Conservation (phyloP, 2,888 invertebrate genomes). For the Ryuthela nishihirai region DNA sequence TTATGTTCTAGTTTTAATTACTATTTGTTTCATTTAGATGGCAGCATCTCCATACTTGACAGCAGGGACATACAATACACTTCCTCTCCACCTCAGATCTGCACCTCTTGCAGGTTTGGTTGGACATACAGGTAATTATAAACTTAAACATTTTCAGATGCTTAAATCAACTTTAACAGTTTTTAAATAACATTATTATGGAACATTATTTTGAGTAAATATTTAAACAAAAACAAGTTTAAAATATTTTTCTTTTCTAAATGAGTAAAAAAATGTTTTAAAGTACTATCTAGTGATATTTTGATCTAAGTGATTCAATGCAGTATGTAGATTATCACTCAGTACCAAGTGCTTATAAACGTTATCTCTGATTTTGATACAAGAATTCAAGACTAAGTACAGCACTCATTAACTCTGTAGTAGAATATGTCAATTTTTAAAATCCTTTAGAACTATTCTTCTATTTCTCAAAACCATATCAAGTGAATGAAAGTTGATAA, state of each 20-base stretch:
- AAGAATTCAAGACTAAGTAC: no score
- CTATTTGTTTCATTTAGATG: conserved; percentile 4
- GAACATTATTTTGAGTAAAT: background rate
- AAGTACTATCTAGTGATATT: no score
- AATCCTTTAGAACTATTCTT: no score
- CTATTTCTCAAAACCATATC: no score
- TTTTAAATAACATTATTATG: background rate
- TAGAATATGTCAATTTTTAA: no score
- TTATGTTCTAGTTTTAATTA: background rate
- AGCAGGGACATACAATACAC: conserved; percentile 21
- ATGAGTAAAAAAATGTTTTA: no score
- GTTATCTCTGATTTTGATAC: no score
- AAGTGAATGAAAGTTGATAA: no score
- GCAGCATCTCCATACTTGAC: conserved; percentile 21
- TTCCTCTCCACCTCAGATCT: conserved; percentile 31
- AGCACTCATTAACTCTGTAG: no score
- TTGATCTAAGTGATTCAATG: no score
- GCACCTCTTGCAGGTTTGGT: conserved; percentile 15
- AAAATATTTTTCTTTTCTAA: background rate
- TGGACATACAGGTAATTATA: conserved; percentile 17
- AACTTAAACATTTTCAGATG: background rate
- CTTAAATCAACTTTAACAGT: background rate
- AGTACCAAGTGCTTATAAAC: no score
- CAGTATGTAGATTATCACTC: no score
- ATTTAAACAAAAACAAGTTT: background rate